Base-by-base conservation (phyloP, 2,797 vertebrate genomes). In the Aselliscus stoliczkanus region DNA sequence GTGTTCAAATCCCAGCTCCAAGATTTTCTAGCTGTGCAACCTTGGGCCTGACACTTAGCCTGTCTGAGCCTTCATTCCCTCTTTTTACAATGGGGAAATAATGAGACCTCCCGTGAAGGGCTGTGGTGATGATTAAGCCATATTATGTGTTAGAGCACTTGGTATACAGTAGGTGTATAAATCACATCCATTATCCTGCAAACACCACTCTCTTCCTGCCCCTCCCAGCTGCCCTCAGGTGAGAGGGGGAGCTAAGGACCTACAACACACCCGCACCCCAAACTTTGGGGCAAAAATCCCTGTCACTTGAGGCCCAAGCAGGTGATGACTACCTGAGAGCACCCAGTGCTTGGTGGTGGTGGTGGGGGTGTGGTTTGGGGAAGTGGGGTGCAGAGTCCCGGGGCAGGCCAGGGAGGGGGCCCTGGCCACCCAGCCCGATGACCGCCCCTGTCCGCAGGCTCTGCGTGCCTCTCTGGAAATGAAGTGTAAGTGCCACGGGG, bases 401-500 rank as follows among this genome's bases (percentile, higher is more conserved):
- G 23, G 89, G 56, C 88, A 97, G 97, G 95, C 82, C 73, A 34
- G 64, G 93, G 87, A 69, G 65, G 62, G 47, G 81, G 29, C 56
- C 29, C 62, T 9, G 75, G 94, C 85, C 0, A 4, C 67, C 75
- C 94, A n/a, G 42, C 91, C 92, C 25, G 3, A 96, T 7, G 23
- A 81, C 79, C 64, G 52, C 80, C 69, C 72, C 96, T 96, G 95
- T 97, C 95, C 70, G 34, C 97, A 99, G 99, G 99, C 98, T 80
- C 98, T 99, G 96, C 98, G 98, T 89, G 99, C 99, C 6, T 99
- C 99, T 15, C 96, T 99, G 97, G 99, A 99, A 97, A 99, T 99
- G 99, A 99, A 99, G 98, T 99, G 99, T 98, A 99, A 99, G 93
- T 99, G 99, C 97, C 99, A 99, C 0, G 99, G 99, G 2, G 99